These are phyloP conservation scores for Leuctra nigra DNA, from an alignment of 2,888 invertebrate species.

Conservation along the genomic window DNA sequence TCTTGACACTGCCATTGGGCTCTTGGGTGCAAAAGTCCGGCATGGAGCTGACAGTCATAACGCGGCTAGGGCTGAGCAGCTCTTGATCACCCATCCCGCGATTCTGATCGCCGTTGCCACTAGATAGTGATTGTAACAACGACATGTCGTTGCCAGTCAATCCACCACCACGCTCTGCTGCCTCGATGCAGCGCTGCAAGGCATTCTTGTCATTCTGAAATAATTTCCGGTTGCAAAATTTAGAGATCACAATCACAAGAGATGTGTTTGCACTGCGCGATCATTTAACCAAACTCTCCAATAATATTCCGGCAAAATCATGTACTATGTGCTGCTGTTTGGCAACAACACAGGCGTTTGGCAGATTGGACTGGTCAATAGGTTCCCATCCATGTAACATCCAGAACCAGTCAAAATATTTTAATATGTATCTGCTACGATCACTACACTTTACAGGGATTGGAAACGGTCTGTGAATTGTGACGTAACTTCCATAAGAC, in stretches of 20 bases:
- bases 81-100: background rate
- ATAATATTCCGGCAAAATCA: too few species aligned
- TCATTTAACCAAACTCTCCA: too few species aligned
- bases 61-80: background rate
- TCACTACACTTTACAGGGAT: too few species aligned
- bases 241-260: too few species aligned
- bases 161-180: constrained; percentile 15
- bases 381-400: too few species aligned
- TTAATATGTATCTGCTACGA: too few species aligned
- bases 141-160: constrained; percentile 14
- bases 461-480: too few species aligned
- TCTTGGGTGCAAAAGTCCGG: background rate
- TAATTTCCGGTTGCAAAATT: background rate
- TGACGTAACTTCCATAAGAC: too few species aligned
- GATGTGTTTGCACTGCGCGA: background rate
- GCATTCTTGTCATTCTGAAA: constrained; percentile 22
- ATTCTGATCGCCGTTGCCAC: background rate
- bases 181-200: constrained; percentile 19
- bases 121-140: constrained; percentile 16
- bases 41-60: background rate
- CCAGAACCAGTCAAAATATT: too few species aligned
- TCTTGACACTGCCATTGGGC: constrained; percentile 12
- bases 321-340: too few species aligned
- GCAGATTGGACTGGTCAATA: too few species aligned
- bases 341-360: too few species aligned